Conservation (phyloP, 2,888 invertebrate genomes). For the Drosophila rellima region DNA sequence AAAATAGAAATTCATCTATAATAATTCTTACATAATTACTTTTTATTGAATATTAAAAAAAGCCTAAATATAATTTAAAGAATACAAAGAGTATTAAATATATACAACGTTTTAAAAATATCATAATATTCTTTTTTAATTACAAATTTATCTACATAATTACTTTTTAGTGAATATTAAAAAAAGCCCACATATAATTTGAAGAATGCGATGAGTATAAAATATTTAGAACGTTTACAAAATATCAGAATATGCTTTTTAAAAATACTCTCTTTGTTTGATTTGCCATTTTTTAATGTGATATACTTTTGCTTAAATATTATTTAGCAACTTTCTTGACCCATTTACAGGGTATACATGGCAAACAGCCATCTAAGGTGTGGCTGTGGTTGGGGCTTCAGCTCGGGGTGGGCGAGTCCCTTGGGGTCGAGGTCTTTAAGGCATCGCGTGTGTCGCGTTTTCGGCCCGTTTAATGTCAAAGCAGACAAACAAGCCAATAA, state of each 20-base stretch:
- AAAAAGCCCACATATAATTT: too few relatives aligned
- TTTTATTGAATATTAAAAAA: too few relatives aligned
- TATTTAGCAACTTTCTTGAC: neutral
- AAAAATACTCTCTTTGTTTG: neutral
- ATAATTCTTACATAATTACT: too few relatives aligned
- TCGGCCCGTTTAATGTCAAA: slow-evolving; percentile 56
- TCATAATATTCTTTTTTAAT: neutral
- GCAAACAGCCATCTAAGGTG: slow-evolving; percentile 27
- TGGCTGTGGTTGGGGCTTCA: neutral
- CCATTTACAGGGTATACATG: slow-evolving; percentile 17
- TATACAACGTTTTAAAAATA: too few relatives aligned
- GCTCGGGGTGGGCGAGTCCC: slow-evolving; percentile 6
- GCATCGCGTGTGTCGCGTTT: slow-evolving; percentile 43
- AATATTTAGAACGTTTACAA: too few relatives aligned
- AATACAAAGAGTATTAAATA: too few relatives aligned
- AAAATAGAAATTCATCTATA: too few relatives aligned
- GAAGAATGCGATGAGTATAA: too few relatives aligned
- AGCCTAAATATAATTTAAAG: too few relatives aligned
- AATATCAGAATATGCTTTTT: neutral
- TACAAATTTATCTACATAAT: too few relatives aligned
- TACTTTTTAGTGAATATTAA: too few relatives aligned
- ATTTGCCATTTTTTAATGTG: neutral
- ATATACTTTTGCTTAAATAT: neutral
- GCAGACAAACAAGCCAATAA: slow-evolving; percentile 75
- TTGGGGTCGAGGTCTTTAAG: slow-evolving; percentile 29